Evolutionary conservation across 1,140 invertebrate species (phyloP), one percentile per base, ranked within the genome.

Genomic region (Drosophila guanche): DNA sequence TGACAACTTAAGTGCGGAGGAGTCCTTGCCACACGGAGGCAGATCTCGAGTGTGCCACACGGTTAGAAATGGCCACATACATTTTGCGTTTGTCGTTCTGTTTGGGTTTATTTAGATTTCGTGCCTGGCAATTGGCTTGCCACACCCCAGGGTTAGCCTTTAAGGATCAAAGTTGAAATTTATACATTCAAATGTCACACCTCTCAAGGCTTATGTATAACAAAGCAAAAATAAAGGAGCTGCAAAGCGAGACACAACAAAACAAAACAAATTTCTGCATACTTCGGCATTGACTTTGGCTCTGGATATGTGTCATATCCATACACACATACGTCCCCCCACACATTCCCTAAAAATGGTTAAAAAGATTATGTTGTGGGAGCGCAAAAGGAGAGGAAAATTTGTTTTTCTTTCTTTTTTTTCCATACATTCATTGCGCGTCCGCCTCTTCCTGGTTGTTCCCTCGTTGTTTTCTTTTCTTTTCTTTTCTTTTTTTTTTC

Each of bases 101-200:
- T 54, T 41, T 46, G n/a, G 74, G 53, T 68, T 78, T 78, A 62
- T 80, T 71, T 71, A 33, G 74, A 46, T 68, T 81, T 45, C 46
- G 23, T 61, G 56, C 40, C 46, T 46, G 78, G 70, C 65, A 80
- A 79, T 85, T 86, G 81, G 80, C 76, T 85, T 46, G 58, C 51
- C 48, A 50, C 70, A 78, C 62, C 80, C 52, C 63, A 69, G 75
- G 71, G 74, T 73, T 85, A 89, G 89, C 86, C 86, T 80, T 78
- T 78, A 73, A 77, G 79, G 85, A 89, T 89, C 85, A 89, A 89
- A 89, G 80, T 78, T 86, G 86, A 90, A 81, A 89, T 76, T 81
- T 81, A 86, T 81, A 78, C 80, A 89, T 71, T 61, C 74, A 53
- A 80, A 66, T 85, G 80, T 89, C 73, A 71, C 85, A 89, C 80